phyloP scores from a whole-genome alignment of 37 sponge, comb jelly and placozoan genomes.

The Halisarca cf. caerulea region DNA sequence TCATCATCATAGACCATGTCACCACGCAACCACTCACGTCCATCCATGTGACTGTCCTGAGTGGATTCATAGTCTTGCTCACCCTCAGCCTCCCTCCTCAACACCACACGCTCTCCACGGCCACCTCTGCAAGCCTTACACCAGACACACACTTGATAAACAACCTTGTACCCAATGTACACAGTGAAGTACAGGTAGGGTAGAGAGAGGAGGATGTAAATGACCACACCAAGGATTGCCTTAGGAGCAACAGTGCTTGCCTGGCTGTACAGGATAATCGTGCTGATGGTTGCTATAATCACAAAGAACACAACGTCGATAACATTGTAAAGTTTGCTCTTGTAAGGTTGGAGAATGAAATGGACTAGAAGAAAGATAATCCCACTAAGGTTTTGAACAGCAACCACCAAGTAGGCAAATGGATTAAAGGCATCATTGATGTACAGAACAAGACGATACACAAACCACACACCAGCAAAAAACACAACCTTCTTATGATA shows the following conservation, averaged over 20 bases:
- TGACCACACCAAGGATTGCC: background rate
- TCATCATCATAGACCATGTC: too few relatives aligned
- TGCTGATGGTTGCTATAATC: background rate
- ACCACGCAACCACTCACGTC: too few relatives aligned
- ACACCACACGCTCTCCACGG: too few relatives aligned
- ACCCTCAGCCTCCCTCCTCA: too few relatives aligned
- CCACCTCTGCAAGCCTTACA: too few relatives aligned
- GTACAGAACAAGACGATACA: constrained; percentile 6
- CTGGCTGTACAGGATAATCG: background rate
- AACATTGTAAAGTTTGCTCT: background rate
- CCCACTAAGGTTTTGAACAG: background rate
- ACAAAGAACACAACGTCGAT: background rate
- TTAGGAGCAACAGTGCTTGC: too few relatives aligned
- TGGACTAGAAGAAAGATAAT: background rate
- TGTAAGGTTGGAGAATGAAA: constrained; percentile 8
- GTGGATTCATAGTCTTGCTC: too few relatives aligned
- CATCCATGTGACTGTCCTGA: too few relatives aligned
- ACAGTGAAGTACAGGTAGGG: constrained; percentile 3
- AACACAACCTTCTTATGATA: background rate
- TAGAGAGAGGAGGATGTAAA: background rate
- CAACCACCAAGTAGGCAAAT: background rate
- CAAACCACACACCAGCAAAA: constrained; percentile 14
- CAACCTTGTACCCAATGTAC: background rate
- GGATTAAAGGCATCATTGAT: background rate
- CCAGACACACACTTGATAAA: background rate